These are phyloP conservation scores for Holacanthella duospinosa DNA, from an alignment of 2,888 invertebrate genomes.

Conservation along the genomic window DNA sequence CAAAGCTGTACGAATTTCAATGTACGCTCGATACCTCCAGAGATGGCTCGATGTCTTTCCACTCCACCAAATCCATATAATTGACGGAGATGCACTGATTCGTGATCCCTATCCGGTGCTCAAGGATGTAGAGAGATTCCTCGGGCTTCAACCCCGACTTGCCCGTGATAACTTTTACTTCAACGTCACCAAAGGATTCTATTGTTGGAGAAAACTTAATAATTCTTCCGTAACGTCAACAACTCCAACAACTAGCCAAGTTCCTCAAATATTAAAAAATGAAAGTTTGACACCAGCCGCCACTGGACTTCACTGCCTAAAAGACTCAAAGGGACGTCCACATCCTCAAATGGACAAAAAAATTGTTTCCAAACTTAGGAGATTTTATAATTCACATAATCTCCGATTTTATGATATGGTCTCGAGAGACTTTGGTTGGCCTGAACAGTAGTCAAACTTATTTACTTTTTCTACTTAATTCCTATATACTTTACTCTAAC, in stretches of 20 bases:
- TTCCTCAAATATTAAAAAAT: neutral
- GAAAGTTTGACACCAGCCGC: neutral
- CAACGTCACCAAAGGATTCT: conserved; percentile 93
- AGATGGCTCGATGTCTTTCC: conserved; percentile 88
- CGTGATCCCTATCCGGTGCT: conserved; percentile 30
- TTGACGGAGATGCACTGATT: conserved; percentile 53
- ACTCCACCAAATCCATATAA: conserved; percentile 79
- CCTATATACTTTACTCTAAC: no score
- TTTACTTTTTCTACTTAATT: conserved; percentile 6
- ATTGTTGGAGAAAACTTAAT: conserved; percentile 50
- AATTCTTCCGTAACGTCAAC: neutral
- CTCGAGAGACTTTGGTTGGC: conserved; percentile 90
- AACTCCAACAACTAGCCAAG: neutral
- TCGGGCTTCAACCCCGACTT: conserved; percentile 60
- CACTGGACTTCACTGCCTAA: conserved; percentile 61
- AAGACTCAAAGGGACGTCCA: conserved; percentile 70
- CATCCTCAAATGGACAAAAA: conserved; percentile 74
- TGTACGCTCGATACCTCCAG: conserved; percentile 82
- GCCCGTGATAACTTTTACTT: conserved; percentile 85
- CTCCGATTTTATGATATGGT: conserved; percentile 82
- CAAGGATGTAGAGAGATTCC: conserved; percentile 68
- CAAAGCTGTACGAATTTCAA: conserved; percentile 72
- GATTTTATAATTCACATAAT: conserved; percentile 83
- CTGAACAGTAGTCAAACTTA: conserved; percentile 58
- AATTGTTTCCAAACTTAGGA: conserved; percentile 65